Conservation (phyloP, 2,797 vertebrate species). For the Diplodus puntazzo region DNA sequence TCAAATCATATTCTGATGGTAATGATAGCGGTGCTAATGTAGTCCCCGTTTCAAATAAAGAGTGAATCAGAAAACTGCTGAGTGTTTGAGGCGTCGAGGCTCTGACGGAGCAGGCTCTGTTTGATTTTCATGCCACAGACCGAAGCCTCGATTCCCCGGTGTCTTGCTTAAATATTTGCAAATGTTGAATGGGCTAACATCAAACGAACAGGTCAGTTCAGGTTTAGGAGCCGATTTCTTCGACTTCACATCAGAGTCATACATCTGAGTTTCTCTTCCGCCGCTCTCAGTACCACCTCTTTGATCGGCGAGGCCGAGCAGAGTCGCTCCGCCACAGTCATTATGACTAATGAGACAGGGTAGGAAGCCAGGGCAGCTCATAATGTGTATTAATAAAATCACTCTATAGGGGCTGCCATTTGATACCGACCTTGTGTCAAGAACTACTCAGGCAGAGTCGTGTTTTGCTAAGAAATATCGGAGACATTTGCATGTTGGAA, state of each 20-base stretch:
- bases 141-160: not conserved
- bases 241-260: constrained; percentile 3
- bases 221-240: not conserved
- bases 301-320: constrained; percentile 16
- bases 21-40: not conserved
- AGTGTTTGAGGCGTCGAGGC: not conserved
- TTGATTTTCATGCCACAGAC: not conserved
- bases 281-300: not conserved
- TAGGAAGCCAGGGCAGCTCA: constrained; percentile 40
- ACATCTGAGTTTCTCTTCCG: not conserved
- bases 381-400: constrained; percentile 49
- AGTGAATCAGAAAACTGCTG: not conserved
- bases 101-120: not conserved
- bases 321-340: constrained; percentile 24
- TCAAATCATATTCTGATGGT: not conserved
- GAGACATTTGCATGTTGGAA: constrained; percentile 12
- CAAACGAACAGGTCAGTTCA: not conserved
- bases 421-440: constrained; percentile 28
- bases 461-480: not conserved
- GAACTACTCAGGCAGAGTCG: constrained; percentile 1
- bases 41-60: not conserved
- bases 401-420: constrained; percentile 18
- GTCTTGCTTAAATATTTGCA: not conserved
- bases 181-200: not conserved
- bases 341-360: constrained; percentile 53